Evolutionary conservation across 1,140 invertebrate genomes (phyloP).

Genomic region (Scylla paramamosain): DNA sequence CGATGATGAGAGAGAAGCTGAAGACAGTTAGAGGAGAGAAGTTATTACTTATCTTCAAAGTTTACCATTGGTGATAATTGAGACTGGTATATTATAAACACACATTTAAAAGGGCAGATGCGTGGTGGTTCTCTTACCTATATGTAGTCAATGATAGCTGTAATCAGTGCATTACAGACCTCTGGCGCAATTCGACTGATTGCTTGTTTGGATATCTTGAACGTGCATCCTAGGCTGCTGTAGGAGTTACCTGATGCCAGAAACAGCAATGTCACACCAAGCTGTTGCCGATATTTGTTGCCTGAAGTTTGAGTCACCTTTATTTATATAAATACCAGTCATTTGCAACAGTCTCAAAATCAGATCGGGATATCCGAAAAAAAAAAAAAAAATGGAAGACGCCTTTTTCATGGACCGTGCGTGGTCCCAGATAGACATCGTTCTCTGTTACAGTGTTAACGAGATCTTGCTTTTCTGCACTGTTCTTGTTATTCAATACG

Average conservation of each 20-base stretch:
- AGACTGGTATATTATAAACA: no score
- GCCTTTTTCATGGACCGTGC: neutral
- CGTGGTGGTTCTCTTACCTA: no score
- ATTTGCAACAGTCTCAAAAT: neutral
- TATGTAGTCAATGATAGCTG: neutral
- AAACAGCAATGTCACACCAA: slow-evolving; percentile 44
- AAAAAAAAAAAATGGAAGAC: slow-evolving; percentile 2
- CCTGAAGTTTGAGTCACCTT: slow-evolving; percentile 28
- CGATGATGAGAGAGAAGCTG: no score
- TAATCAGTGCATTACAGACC: slow-evolving; percentile 52
- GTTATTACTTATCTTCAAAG: no score
- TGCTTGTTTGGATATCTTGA: slow-evolving; percentile 55
- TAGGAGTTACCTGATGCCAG: slow-evolving; percentile 17
- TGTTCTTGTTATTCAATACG: slow-evolving; percentile 24
- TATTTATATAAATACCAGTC: neutral
- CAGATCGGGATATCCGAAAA: slow-evolving; percentile 32
- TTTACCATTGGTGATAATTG: no score
- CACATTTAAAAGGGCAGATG: no score
- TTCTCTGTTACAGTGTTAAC: neutral
- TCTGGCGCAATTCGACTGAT: slow-evolving; percentile 49
- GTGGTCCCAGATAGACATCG: slow-evolving; percentile 30
- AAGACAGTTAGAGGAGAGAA: no score
- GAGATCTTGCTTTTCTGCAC: neutral
- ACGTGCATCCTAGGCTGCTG: slow-evolving; percentile 31
- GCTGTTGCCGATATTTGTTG: slow-evolving; percentile 43